These are phyloP conservation scores for Anniella stebbinsi DNA, from an alignment of 2,797 vertebrate genomes.

Conservation along the genomic window DNA sequence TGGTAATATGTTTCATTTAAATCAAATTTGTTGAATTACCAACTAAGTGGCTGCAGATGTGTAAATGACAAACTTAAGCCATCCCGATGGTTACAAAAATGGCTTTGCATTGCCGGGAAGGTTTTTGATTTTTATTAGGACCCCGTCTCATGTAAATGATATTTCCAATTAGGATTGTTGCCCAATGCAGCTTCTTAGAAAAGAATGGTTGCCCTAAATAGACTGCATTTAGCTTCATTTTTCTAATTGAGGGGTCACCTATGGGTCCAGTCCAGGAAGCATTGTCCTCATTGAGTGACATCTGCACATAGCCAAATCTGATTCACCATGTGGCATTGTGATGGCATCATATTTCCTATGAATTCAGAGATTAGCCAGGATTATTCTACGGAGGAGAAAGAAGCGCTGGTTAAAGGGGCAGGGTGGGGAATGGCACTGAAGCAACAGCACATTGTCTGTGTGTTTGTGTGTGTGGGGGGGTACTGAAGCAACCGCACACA, in stretches of 20 bases:
- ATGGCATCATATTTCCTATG: neutral
- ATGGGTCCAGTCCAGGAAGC: neutral
- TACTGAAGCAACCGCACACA: neutral
- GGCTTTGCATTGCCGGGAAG: neutral
- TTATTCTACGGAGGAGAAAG: neutral
- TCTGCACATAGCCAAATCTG: neutral
- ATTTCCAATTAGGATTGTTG: slow-evolving; percentile 32
- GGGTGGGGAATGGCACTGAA: neutral
- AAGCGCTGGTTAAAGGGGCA: neutral
- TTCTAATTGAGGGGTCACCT: neutral
- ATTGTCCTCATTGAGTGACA: neutral
- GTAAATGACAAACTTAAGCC: neutral
- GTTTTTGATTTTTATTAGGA: slow-evolving; percentile 35
- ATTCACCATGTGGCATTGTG: neutral
- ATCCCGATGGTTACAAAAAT: neutral
- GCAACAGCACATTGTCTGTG: too few species aligned
- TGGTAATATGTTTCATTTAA: slow-evolving; percentile 37
- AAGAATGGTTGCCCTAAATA: neutral
- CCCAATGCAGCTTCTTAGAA: neutral
- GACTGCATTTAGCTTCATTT: neutral
- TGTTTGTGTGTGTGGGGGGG: neutral
- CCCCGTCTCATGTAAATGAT: slow-evolving; percentile 18
- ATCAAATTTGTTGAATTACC: accelerated
- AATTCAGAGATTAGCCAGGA: neutral
- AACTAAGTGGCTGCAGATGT: neutral